Evolutionary conservation across 2,888 invertebrate genomes (phyloP).

Genomic region (Acrobasis suavella): DNA sequence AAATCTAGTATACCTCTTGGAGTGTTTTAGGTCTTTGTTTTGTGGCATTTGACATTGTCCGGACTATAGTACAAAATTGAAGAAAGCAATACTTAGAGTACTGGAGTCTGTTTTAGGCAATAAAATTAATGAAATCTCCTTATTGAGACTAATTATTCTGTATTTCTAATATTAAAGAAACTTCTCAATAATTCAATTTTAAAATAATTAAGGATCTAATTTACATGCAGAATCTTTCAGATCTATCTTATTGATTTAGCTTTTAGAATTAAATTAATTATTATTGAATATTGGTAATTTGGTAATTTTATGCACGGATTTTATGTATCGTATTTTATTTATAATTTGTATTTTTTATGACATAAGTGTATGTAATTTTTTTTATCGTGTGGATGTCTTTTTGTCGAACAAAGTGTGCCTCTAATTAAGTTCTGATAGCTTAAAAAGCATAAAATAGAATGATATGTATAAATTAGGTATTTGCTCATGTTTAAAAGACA

Average conservation of each 20-base stretch:
- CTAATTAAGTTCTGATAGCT: slow-evolving; percentile 28
- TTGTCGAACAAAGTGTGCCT: slow-evolving; percentile 29
- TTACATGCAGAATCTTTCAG: not conserved
- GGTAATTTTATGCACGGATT: slow-evolving; percentile 4
- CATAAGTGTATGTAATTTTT: slow-evolving; percentile 14
- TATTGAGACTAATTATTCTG: slow-evolving; percentile 11
- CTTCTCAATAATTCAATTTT: not conserved
- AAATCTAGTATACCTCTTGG: slow-evolving; percentile 33
- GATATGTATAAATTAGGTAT: slow-evolving; percentile 19
- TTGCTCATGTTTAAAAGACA: slow-evolving; percentile 13
- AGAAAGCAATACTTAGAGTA: not conserved
- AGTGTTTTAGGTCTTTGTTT: slow-evolving; percentile 13
- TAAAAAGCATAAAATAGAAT: slow-evolving; percentile 30
- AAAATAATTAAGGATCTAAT: not conserved
- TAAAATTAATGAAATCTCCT: slow-evolving; percentile 5
- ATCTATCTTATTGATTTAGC: not conserved
- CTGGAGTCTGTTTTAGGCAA: not conserved
- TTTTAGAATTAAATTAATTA: slow-evolving; percentile 14
- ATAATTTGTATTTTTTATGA: slow-evolving; percentile 13
- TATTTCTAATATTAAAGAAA: not conserved
- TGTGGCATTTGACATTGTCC: slow-evolving; percentile 12
- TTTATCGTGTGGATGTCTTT: slow-evolving; percentile 15
- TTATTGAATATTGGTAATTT: slow-evolving; percentile 12
- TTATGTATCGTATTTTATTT: slow-evolving; percentile 14
- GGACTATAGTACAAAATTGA: slow-evolving; percentile 14